Evolutionary conservation across 2,113 vertebrate genomes (phyloP).

Genomic region (Rhinoptilus africanus): DNA sequence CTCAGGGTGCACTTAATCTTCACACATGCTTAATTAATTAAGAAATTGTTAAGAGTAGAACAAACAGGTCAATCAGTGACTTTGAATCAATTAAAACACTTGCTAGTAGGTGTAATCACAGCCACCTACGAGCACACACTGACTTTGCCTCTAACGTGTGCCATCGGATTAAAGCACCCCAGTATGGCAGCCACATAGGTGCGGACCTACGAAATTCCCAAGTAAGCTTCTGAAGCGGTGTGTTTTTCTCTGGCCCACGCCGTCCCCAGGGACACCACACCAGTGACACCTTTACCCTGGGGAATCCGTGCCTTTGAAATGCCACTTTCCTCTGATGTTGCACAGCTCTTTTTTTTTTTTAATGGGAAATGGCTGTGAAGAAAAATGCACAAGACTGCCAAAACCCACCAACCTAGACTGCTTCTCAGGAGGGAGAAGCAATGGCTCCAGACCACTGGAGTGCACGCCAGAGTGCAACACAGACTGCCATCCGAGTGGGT

Average conservation of each 20-base stretch:
- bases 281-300: no score
- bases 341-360: neutral
- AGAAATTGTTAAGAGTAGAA: neutral
- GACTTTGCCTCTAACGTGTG: neutral
- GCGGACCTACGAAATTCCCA: neutral
- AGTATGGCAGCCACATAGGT: neutral
- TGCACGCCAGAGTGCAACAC: accelerated
- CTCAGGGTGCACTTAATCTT: neutral
- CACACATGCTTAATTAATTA: neutral
- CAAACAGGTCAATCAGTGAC: neutral
- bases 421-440: neutral
- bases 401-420: neutral
- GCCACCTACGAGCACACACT: neutral
- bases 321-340: neutral
- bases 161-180: neutral
- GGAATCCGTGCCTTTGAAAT: neutral
- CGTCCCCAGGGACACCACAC: no score
- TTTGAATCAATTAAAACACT: neutral
- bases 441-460: accelerated
- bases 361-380: neutral
- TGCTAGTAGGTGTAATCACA: neutral
- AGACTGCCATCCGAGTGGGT: accelerated
- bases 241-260: neutral
- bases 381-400: neutral
- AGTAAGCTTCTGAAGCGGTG: neutral